Base-by-base conservation (phyloP, 53 echinoderm and acorn worm species). In the Crossaster papposus region DNA sequence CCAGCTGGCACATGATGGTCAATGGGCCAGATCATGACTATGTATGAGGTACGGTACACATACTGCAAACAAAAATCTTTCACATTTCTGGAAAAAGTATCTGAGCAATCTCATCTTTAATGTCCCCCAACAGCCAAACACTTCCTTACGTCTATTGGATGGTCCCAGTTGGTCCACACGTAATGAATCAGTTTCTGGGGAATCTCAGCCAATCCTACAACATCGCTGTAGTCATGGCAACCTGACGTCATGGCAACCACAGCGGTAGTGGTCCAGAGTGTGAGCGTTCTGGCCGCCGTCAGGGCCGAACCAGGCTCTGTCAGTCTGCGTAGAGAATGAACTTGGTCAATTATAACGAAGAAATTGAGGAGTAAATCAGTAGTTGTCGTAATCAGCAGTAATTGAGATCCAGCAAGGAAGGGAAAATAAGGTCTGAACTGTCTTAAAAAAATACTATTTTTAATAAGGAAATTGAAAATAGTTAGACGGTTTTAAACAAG, bases 101-200 rank as follows among this genome's bases (percentile, higher is more conserved):
- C 2, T 0, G 9, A 44, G 44, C 9, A 44, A 44, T 44, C 44
- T 44, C 44, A 44, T 7, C 44, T 7, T 1, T 44, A 9, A 44
- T 7, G 5, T 5, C 44, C 44, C 1, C 36, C 10, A 77, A 35
- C 7, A 37, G 24, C 6, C 79, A 2, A 34, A 0, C n/a, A 35
- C 14, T 72, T 72, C 31, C 95, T 97, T 83, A 97, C 97, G 86
- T 97, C 97, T 6, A 95, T 77, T 26, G 94, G 95, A 75, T 95
- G 95, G 44, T 95, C 95, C 97, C 97, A 95, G 72, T 95, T 94
- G 30, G 89, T 93, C 88, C 94, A 95, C 36, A 92, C 92, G 88
- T 95, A 97, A 18, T 88, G 89, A 72, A 95, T 62, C 10, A 97
- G 79, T 55, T 87, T 83, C 76, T 95, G 91, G 30, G 91, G 80